Conservation (phyloP, 2,113 vertebrate genomes). For the Zootoca vivipara region DNA sequence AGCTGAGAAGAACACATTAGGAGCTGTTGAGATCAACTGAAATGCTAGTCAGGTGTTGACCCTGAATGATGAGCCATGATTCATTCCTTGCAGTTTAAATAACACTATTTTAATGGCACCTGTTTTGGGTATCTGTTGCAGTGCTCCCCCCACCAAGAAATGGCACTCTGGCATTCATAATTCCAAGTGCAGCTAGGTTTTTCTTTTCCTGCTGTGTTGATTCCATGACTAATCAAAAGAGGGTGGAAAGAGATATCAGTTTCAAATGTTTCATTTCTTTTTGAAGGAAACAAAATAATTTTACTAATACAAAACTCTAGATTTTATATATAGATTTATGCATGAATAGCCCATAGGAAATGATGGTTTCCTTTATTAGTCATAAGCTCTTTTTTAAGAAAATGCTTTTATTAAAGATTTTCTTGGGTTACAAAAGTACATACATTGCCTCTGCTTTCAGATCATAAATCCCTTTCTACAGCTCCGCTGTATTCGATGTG, state of each 20-base stretch:
- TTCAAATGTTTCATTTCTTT: background rate
- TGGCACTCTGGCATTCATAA: background rate
- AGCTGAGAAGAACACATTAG: background rate
- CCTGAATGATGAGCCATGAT: background rate
- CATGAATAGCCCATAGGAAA: conserved; percentile 3
- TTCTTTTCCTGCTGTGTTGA: background rate
- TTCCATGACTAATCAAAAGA: background rate
- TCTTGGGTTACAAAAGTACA: no score
- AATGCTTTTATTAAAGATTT: background rate
- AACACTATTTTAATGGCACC: background rate
- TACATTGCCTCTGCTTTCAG: no score
- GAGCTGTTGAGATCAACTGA: background rate
- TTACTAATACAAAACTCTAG: background rate
- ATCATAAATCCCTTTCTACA: no score
- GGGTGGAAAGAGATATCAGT: background rate
- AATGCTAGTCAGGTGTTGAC: background rate
- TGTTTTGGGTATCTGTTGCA: background rate
- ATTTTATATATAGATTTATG: background rate
- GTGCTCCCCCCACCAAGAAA: no score
- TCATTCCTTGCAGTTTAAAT: background rate
- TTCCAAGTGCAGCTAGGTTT: background rate
- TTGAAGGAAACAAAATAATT: background rate
- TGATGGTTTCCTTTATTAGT: background rate
- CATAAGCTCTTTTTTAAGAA: background rate
- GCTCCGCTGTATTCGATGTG: no score